phyloP scores from a whole-genome alignment of 1,140 invertebrate species.

The Penaeus indicus region DNA sequence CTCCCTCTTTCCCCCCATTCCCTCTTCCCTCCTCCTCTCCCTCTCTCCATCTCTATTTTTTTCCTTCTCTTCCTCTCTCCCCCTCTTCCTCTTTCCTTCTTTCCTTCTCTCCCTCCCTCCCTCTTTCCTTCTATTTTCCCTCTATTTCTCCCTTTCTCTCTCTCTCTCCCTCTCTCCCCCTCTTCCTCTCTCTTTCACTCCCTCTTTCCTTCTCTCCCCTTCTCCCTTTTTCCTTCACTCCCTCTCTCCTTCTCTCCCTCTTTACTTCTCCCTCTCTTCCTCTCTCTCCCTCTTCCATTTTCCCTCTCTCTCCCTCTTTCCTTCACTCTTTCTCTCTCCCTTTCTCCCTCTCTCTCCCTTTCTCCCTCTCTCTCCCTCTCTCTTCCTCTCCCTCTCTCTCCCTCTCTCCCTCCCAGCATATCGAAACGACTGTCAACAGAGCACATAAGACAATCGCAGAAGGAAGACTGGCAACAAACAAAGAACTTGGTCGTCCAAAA shows the following conservation, averaged over 20 bases:
- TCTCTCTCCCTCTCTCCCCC: background rate
- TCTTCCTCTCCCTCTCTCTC: background rate
- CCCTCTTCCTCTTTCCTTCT: background rate
- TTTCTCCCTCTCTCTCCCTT: too few species aligned
- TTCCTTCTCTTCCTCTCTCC: background rate
- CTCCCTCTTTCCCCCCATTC: background rate
- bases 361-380: too few species aligned
- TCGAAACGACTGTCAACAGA: background rate
- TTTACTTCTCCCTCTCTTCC: background rate
- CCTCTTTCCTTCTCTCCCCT: too few species aligned
- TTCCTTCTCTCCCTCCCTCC: background rate
- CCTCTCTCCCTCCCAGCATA: background rate
- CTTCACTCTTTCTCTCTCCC: too few species aligned
- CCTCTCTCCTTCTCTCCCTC: background rate
- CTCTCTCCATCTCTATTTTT: background rate
- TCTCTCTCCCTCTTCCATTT: background rate
- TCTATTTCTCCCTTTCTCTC: constrained; percentile 8
- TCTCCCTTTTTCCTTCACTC: too few species aligned
- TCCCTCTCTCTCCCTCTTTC: background rate
- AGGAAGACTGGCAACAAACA: too few species aligned
- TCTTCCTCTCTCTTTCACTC: background rate
- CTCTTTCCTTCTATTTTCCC: background rate
- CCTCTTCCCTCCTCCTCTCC: background rate
- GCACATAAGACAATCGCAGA: background rate
- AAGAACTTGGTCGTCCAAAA: too few species aligned